phyloP scores from a whole-genome alignment of 2,797 vertebrate species.

The Sebastes reedi region DNA sequence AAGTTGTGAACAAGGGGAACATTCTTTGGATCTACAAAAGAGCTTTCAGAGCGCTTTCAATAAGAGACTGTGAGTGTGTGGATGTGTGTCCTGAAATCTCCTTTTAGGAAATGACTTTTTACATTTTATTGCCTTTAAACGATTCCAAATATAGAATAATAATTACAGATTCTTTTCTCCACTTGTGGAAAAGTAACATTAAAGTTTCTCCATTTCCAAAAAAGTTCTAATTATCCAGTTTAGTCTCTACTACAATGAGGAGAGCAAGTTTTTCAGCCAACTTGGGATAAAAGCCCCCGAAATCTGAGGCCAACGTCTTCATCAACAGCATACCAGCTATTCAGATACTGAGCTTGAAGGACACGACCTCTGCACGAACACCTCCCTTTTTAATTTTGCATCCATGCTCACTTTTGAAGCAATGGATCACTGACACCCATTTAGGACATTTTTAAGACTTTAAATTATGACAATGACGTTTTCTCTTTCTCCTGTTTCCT shows the following conservation, averaged over 20 bases:
- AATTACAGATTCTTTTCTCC: background rate
- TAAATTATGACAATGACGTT: background rate
- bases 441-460: background rate
- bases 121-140: background rate
- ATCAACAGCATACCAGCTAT: constrained; percentile 14
- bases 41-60: constrained; percentile 55
- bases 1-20: constrained; percentile 56
- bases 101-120: background rate
- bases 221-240: background rate
- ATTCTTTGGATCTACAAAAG: constrained; percentile 64
- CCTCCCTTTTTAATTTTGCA: background rate
- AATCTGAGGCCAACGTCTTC: constrained; percentile 26
- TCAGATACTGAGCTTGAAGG: constrained; percentile 13
- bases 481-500: background rate
- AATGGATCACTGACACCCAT: background rate
- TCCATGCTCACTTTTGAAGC: background rate
- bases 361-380: background rate
- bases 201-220: background rate
- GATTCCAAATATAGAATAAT: background rate
- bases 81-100: constrained; percentile 8
- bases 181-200: background rate
- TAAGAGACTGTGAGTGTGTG: constrained; percentile 22
- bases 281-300: constrained; percentile 4
- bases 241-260: background rate
- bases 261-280: constrained; percentile 7